phyloP scores from a whole-genome alignment of 1,140 invertebrate species.

The Drosophila virilis region DNA sequence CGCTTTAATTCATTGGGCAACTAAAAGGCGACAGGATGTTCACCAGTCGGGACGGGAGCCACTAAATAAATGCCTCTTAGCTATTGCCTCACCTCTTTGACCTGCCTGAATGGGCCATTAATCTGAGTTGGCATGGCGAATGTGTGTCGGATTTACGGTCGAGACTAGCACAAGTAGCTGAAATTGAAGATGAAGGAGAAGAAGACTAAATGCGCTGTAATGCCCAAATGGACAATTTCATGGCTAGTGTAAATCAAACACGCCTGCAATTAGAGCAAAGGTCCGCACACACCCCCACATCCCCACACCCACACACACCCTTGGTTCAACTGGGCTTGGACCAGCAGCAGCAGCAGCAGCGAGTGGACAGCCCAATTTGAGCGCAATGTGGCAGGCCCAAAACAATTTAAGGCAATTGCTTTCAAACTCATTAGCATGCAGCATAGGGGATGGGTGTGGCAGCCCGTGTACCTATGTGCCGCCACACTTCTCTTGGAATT shows the following conservation, averaged over 20 bases:
- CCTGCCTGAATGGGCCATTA: constrained; percentile 67
- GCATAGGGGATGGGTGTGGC: constrained; percentile 16
- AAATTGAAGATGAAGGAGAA: not conserved
- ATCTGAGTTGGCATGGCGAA: constrained; percentile 54
- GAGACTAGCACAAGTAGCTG: constrained; percentile 9
- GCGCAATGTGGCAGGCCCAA: constrained; percentile 34
- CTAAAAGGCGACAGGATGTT: constrained; percentile 39
- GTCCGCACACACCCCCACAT: not conserved
- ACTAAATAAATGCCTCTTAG: constrained; percentile 71
- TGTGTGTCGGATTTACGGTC: constrained; percentile 70
- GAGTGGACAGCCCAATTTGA: constrained; percentile 44
- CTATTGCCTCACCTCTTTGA: constrained; percentile 38
- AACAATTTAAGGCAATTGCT: constrained; percentile 74
- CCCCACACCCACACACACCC: not conserved
- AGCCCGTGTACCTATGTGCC: constrained; percentile 1
- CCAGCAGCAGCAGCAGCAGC: constrained; percentile 16
- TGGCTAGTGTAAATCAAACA: constrained; percentile 78
- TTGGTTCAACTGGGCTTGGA: not conserved
- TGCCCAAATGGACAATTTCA: constrained; percentile 75
- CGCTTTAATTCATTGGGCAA: constrained; percentile 40
- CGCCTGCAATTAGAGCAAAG: constrained; percentile 70
- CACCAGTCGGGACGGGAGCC: constrained; percentile 6
- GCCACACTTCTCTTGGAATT: not conserved
- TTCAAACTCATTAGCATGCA: constrained; percentile 73
- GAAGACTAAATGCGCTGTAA: constrained; percentile 62